Conservation (phyloP, 2,113 vertebrate genomes). For the Nymphicus hollandicus region DNA sequence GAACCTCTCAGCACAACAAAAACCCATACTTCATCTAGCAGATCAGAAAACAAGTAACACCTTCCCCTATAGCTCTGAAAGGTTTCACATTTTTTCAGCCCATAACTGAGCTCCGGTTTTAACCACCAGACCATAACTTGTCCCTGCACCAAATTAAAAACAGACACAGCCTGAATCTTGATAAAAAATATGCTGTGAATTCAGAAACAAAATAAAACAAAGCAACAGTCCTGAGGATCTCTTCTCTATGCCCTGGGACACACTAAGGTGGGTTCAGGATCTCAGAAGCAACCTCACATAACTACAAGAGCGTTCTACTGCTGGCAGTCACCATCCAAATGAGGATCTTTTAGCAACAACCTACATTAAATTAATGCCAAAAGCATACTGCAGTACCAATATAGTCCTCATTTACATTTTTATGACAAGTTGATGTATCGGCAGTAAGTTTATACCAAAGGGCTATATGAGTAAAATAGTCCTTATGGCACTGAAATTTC, state of each 20-base stretch:
- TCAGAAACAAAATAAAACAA: not conserved
- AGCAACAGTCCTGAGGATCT: not conserved
- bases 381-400: not conserved
- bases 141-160: not conserved
- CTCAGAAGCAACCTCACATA: not conserved
- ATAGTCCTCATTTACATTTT: constrained; percentile 1
- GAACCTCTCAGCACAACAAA: not conserved
- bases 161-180: not conserved
- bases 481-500: not conserved
- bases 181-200: not conserved
- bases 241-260: not conserved
- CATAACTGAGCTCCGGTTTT: not conserved
- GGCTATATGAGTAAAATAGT: not conserved
- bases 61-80: not conserved
- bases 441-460: not conserved
- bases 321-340: not conserved
- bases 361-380: not conserved
- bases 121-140: not conserved
- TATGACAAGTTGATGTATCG: not conserved
- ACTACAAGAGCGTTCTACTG: not conserved
- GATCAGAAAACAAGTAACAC: not conserved
- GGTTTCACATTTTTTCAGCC: not conserved
- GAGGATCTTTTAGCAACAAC: not conserved
- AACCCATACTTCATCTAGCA: not conserved
- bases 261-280: not conserved